Percentiles rank a stretch among this genome's conserved stretches.
These are phyloP conservation scores for Orbicella faveolata DNA, from an alignment of 64 coral and sea anemone species.

Conservation along the genomic window DNA sequence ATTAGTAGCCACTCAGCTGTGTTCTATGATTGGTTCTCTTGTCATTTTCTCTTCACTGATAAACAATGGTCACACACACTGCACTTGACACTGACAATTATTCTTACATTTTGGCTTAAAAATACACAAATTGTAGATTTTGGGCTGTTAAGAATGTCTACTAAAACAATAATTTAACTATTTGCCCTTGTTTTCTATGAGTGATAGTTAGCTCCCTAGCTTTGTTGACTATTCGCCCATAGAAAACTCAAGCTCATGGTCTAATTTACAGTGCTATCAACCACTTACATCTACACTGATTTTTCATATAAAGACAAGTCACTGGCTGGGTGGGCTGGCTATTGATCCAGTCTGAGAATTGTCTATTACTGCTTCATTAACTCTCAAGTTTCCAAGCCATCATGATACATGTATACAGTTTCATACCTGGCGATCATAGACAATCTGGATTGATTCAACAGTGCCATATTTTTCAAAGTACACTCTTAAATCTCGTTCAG, in stretches of 20 bases:
- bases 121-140: not conserved
- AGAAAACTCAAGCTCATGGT: no score
- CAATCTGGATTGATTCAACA: slow-evolving; percentile 91
- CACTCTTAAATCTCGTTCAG: slow-evolving; percentile 86
- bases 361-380: not conserved
- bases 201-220: no score
- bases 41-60: no score
- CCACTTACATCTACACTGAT: no score
- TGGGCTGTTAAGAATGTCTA: not conserved
- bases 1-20: no score
- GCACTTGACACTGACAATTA: no score
- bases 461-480: slow-evolving; percentile 97
- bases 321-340: not conserved
- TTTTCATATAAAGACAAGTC: no score
- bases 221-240: no score
- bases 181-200: no score
- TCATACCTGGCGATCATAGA: slow-evolving; percentile 97
- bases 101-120: not conserved
- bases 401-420: not conserved
- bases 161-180: not conserved
- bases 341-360: not conserved
- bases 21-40: no score
- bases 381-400: not conserved
- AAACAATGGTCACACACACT: no score
- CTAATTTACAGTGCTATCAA: no score